Percentiles rank a stretch among this genome's conserved stretches.
Evolutionary conservation across 1,140 invertebrate species (phyloP).

Genomic region (Nasonia vitripennis): DNA sequence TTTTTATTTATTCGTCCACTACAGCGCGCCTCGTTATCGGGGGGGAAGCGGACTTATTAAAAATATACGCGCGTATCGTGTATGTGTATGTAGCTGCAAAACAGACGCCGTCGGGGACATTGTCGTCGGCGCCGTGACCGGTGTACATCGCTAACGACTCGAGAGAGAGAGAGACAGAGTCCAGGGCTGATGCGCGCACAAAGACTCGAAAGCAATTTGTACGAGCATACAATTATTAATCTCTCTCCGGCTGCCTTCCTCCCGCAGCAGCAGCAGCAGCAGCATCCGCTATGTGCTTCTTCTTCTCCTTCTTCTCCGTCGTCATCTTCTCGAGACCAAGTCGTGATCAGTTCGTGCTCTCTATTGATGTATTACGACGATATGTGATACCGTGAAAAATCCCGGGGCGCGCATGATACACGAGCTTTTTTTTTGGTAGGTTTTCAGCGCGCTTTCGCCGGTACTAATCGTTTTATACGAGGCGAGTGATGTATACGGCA

Average conservation of each 20-base stretch:
- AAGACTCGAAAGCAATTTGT: slow-evolving; percentile 28
- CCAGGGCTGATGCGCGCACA: background rate
- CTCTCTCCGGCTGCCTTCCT: background rate
- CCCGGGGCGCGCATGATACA: too few species aligned
- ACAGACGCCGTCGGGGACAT: background rate
- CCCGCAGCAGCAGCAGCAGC: background rate
- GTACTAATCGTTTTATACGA: slow-evolving; percentile 16
- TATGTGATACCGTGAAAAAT: slow-evolving; percentile 4
- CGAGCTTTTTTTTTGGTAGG: too few species aligned
- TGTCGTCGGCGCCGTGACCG: background rate
- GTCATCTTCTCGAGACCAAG: too few species aligned
- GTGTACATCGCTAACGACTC: slow-evolving; percentile 8
- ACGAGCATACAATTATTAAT: slow-evolving; percentile 46
- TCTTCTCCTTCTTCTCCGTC: background rate
- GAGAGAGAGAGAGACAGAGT: too few species aligned
- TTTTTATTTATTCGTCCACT: background rate
- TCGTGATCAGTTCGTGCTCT: slow-evolving; percentile 27
- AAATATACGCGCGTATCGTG: too few species aligned
- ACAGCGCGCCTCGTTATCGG: too few species aligned
- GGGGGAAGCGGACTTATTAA: too few species aligned
- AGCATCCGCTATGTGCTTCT: background rate
- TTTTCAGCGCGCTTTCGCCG: background rate
- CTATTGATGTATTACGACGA: slow-evolving; percentile 26
- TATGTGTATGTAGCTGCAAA: background rate
- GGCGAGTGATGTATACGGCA: background rate